Evolutionary conservation across 2,888 invertebrate genomes (phyloP).

Genomic region (Cosmia pyralina): DNA sequence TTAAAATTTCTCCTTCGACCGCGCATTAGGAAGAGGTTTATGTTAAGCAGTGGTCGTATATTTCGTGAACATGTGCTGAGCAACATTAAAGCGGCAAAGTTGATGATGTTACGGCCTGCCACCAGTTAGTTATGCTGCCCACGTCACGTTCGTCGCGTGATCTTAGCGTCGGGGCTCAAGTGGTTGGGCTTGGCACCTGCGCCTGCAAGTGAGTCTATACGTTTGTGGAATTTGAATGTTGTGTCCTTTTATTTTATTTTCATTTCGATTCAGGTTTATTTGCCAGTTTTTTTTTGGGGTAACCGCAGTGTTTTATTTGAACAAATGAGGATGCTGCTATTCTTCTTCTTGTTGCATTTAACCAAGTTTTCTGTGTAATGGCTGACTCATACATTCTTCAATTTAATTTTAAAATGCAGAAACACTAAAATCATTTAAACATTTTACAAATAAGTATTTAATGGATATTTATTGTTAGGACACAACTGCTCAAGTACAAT

Average conservation of each 20-base stretch:
- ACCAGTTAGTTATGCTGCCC: conserved; percentile 23
- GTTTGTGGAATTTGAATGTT: conserved; percentile 16
- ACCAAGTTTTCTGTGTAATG: neutral
- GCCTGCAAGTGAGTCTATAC: conserved; percentile 12
- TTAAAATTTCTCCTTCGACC: neutral
- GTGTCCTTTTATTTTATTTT: conserved; percentile 14
- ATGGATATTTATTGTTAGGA: neutral
- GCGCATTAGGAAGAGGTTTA: conserved; percentile 7
- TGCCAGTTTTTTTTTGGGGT: neutral
- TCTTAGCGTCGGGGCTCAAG: neutral
- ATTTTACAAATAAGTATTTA: neutral
- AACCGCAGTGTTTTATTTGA: neutral
- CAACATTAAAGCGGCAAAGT: conserved; percentile 4
- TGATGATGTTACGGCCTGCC: conserved; percentile 1
- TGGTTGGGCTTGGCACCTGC: neutral
- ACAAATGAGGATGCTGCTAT: neutral
- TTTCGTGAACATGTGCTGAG: conserved; percentile 12
- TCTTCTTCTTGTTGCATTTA: neutral
- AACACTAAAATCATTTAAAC: neutral
- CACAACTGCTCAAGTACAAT: neutral
- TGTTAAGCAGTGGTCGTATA: conserved; percentile 4
- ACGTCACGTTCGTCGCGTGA: conserved; percentile 20
- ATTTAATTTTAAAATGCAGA: neutral
- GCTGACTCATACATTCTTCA: neutral
- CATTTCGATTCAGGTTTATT: conserved; percentile 13